Evolutionary conservation across 37 sponge, comb jelly and placozoan species (phyloP).

Genomic region (Lycopodina hypogea): DNA sequence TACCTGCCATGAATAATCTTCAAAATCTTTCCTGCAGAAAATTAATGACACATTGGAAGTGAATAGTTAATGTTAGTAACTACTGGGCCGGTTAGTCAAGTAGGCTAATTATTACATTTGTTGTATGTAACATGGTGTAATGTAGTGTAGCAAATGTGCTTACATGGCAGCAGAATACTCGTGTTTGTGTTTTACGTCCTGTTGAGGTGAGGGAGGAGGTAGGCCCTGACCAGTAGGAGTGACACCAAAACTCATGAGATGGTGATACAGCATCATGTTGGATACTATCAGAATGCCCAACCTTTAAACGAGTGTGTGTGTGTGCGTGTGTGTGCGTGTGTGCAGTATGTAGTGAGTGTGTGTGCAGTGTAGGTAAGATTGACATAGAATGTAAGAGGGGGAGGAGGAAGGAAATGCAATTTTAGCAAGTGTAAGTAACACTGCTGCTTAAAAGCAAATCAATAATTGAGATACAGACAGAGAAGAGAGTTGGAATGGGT

Average conservation of each 20-base stretch:
- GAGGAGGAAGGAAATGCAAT: not conserved
- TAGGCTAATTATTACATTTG: too few relatives aligned
- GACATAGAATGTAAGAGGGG: not conserved
- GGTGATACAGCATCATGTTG: slow-evolving; percentile 65
- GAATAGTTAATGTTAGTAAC: not conserved
- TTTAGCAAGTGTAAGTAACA: too few relatives aligned
- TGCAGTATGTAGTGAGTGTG: too few relatives aligned
- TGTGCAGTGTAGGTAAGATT: too few relatives aligned
- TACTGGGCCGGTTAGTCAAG: not conserved
- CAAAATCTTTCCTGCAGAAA: not conserved
- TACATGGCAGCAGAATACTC: too few relatives aligned
- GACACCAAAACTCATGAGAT: slow-evolving; percentile 26
- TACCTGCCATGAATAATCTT: not conserved
- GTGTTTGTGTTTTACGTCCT: too few relatives aligned
- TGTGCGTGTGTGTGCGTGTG: too few relatives aligned
- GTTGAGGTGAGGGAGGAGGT: not conserved
- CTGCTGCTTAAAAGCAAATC: too few relatives aligned
- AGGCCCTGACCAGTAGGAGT: not conserved
- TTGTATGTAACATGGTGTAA: too few relatives aligned
- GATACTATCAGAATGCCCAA: slow-evolving; percentile 29
- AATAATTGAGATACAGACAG: too few relatives aligned
- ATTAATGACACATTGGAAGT: not conserved
- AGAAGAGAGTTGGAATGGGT: not conserved
- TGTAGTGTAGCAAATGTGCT: too few relatives aligned
- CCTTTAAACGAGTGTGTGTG: not conserved